phyloP scores from a whole-genome alignment of 2,888 invertebrate genomes.

The Leptura quadrifasciata region DNA sequence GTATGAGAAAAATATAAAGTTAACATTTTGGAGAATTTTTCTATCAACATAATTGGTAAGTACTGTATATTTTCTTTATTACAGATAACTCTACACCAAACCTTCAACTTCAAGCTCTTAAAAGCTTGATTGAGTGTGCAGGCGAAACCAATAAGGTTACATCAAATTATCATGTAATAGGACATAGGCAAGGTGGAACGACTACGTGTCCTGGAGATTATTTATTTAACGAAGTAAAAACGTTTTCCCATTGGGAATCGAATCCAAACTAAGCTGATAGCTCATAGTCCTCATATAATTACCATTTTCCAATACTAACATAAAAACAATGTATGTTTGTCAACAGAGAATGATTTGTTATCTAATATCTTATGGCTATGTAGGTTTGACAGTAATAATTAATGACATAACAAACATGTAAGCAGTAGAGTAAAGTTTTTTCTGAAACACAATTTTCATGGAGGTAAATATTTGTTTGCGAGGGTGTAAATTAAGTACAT shows the following conservation, averaged over 20 bases:
- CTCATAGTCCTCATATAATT: neutral
- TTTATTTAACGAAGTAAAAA: slow-evolving; percentile 56
- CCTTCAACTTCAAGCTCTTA: slow-evolving; percentile 56
- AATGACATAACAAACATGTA: too few species aligned
- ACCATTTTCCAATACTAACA: too few species aligned
- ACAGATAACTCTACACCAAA: slow-evolving; percentile 53
- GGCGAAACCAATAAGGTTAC: slow-evolving; percentile 50
- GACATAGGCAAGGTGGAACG: slow-evolving; percentile 59
- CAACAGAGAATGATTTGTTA: too few species aligned
- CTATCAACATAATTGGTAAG: neutral
- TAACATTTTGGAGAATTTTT: neutral
- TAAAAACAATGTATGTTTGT: too few species aligned
- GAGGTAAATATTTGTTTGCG: too few species aligned
- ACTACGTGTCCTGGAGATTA: slow-evolving; percentile 62
- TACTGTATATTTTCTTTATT: slow-evolving; percentile 37
- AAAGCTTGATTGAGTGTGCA: slow-evolving; percentile 57
- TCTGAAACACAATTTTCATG: too few species aligned
- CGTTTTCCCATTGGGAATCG: slow-evolving; percentile 54
- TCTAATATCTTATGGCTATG: too few species aligned
- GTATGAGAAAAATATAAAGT: too few species aligned
- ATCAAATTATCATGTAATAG: slow-evolving; percentile 58
- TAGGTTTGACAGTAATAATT: too few species aligned
- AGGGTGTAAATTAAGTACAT: too few species aligned
- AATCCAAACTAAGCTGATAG: slow-evolving; percentile 40
- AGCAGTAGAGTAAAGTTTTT: too few species aligned